Base-by-base conservation (phyloP, 1,140 invertebrate genomes). In the Pseudomyrmex concolor region DNA sequence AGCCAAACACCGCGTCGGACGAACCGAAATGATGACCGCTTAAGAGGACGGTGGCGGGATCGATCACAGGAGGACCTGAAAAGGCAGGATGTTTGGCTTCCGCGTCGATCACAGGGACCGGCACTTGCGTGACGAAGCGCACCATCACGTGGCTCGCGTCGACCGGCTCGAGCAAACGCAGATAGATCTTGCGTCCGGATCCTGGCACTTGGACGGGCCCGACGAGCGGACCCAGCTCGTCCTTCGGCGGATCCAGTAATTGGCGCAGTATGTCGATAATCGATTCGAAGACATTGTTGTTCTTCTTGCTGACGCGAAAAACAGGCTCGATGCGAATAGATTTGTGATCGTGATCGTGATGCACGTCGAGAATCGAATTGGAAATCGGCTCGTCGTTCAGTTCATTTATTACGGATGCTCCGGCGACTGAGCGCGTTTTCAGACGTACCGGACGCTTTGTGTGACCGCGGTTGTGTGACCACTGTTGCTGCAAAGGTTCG, bases 151-250 rank as follows among this genome's bases (percentile, higher is more conserved):
- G 76, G 12, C 83, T 68, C 1, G 82, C 25, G 1, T 85, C 71
- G 0, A 82, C 12, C 0, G 88, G 72, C 1, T 90, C 90, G 22
- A 89, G 0, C 12, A 88, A 73, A 0, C 90, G 66, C 3, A 91
- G 57, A n/a, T 85, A 91, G 2, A 91, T 84, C 10, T 87, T 83
- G 8, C 84, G 83, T 0, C 68, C 66, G 0, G 90, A 19, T 0
- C 89, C 89, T 0, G 89, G 88, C 9, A 91, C 64, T 1, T 87
- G 22, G 8, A 91, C 83, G 0, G 90, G 90, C 0, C 90, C 90
- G 0, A 91, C 84, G 0, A 91, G 25, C 3, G 90, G 87, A 0
- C 89, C 89, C 1, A 22, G 57, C 1, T 15, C 63, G 4, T 74
- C 59, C 7, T 81, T 82, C 0, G 74, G 13, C 0, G 77, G 60